These are phyloP conservation scores for Cinclus cinclus DNA, from an alignment of 2,113 vertebrate genomes.

Conservation along the genomic window DNA sequence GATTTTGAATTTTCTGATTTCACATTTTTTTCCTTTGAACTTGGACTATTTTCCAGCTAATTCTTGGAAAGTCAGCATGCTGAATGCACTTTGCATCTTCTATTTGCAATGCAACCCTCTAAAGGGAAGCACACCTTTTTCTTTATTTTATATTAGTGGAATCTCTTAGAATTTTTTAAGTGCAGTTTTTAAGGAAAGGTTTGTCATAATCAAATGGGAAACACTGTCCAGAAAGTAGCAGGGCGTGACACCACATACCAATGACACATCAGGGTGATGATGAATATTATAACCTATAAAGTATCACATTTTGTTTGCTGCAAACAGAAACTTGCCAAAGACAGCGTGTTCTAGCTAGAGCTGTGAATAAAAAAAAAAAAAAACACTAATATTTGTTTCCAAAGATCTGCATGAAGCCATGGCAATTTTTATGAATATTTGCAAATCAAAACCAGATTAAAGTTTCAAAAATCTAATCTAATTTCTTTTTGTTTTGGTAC, in stretches of 20 bases:
- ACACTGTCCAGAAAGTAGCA: slow-evolving; percentile 50
- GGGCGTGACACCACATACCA: slow-evolving; percentile 62
- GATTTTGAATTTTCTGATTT: not conserved
- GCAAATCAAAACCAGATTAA: not conserved
- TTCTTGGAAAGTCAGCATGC: not conserved
- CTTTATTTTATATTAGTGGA: not conserved
- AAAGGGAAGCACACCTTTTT: not conserved
- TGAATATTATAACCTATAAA: slow-evolving; percentile 66
- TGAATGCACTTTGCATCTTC: not conserved
- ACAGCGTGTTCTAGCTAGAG: slow-evolving; percentile 13
- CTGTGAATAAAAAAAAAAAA: slow-evolving; percentile 11
- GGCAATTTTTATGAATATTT: slow-evolving; percentile 8
- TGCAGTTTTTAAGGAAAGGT: slow-evolving; percentile 12
- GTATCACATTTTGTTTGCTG: slow-evolving; percentile 60
- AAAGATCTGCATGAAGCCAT: not conserved
- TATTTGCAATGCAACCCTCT: not conserved
- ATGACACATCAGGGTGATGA: slow-evolving; percentile 62
- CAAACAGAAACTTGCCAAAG: slow-evolving; percentile 67
- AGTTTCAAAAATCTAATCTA: not conserved
- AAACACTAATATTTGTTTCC: slow-evolving; percentile 45
- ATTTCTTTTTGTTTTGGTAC: not conserved
- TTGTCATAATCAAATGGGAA: not conserved
- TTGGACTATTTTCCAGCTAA: not conserved
- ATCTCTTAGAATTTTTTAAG: not conserved
- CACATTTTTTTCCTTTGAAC: not conserved